Percentiles rank a stretch among this genome's conserved stretches.
Conservation (phyloP, 2,888 invertebrate species). For the Leptopilina syphax region DNA sequence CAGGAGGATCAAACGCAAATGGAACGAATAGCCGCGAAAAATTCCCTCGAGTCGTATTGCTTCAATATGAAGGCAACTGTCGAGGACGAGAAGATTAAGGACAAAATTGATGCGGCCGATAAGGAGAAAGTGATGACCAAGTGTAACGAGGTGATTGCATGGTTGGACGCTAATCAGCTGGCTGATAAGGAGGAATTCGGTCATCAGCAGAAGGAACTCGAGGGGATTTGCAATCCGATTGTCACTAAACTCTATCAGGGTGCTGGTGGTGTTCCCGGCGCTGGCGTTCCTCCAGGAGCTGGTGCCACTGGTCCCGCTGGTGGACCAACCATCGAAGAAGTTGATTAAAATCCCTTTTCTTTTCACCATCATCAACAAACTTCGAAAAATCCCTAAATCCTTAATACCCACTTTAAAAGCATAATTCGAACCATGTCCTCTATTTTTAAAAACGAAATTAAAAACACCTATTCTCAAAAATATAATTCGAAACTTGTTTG, state of each 20-base stretch:
- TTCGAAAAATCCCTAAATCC: too few relatives aligned
- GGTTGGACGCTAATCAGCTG: constrained; percentile 80
- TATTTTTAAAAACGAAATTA: too few relatives aligned
- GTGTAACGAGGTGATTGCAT: constrained; percentile 79
- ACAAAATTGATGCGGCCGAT: constrained; percentile 76
- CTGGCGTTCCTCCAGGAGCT: constrained; percentile 64
- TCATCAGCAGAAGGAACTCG: constrained; percentile 82
- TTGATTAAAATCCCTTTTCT: constrained; percentile 80
- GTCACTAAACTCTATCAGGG: constrained; percentile 74
- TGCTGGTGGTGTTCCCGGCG: constrained; percentile 73
- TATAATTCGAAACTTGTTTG: too few relatives aligned
- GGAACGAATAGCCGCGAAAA: constrained; percentile 79
- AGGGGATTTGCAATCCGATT: constrained; percentile 75
- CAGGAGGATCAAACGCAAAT: constrained; percentile 78
- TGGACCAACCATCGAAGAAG: constrained; percentile 92
- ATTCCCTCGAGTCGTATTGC: constrained; percentile 78
- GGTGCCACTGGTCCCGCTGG: constrained; percentile 63
- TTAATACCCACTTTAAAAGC: too few relatives aligned
- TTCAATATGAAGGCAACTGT: constrained; percentile 92
- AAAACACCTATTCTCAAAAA: too few relatives aligned
- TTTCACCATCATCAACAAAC: not conserved
- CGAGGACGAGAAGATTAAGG: constrained; percentile 94
- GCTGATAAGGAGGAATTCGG: constrained; percentile 83
- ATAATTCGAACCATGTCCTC: too few relatives aligned
- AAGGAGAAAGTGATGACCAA: constrained; percentile 78